Conservation (phyloP, 1,140 invertebrate species). For the Anagrus nilaparvatae region DNA sequence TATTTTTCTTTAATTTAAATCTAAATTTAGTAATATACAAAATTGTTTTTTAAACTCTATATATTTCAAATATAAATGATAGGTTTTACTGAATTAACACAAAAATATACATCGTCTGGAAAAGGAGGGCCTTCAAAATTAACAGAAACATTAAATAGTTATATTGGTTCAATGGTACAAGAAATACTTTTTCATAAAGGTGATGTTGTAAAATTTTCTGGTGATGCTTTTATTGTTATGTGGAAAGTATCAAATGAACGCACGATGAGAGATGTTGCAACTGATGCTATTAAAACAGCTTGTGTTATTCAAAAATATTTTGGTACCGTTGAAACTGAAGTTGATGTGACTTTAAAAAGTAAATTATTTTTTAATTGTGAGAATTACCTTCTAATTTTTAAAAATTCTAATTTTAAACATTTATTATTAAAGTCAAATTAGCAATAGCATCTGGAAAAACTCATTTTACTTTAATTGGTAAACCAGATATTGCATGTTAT, state of each 20-base stretch:
- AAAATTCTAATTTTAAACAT: conserved; percentile 2
- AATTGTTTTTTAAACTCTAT: no score
- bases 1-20: no score
- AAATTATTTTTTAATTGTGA: neutral
- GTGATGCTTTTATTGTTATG: conserved; percentile 55
- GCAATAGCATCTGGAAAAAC: conserved; percentile 50
- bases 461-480: conserved; percentile 48
- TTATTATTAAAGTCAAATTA: conserved; percentile 44
- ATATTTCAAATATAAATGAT: no score
- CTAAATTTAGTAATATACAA: no score
- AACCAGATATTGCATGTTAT: conserved; percentile 38
- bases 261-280: conserved; percentile 46
- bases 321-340: conserved; percentile 48
- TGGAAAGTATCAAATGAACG: conserved; percentile 45
- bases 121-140: conserved; percentile 52
- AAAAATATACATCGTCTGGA: conserved; percentile 49
- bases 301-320: conserved; percentile 53
- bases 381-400: neutral
- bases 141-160: conserved; percentile 52
- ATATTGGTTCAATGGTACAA: conserved; percentile 56
- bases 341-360: conserved; percentile 48
- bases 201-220: conserved; percentile 57
- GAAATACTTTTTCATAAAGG: conserved; percentile 52
- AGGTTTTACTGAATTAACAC: conserved; percentile 55
- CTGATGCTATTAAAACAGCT: conserved; percentile 50